Evolutionary conservation across 2,888 invertebrate species (phyloP).

Genomic region (Dexiosoma caninum): DNA sequence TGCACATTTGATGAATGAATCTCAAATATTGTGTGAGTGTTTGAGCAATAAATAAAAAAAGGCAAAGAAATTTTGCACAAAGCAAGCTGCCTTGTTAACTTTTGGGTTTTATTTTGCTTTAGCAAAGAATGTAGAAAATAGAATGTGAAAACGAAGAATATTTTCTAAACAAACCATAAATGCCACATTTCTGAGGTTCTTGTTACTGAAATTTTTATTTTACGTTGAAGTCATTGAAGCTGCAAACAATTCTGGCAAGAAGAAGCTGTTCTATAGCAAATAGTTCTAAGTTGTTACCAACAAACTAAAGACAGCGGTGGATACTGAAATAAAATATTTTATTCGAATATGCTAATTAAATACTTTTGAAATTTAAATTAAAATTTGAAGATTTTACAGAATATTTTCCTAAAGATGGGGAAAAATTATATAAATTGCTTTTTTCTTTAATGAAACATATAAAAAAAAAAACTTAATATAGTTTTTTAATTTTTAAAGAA

Average conservation of each 20-base stretch:
- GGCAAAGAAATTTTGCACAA: neutral
- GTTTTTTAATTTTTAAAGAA: too few relatives aligned
- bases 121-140: slow-evolving; percentile 5
- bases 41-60: slow-evolving; percentile 47
- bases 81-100: slow-evolving; percentile 7
- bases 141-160: neutral
- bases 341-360: slow-evolving; percentile 12
- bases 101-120: too few relatives aligned
- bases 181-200: slow-evolving; percentile 51
- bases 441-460: too few relatives aligned
- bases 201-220: slow-evolving; percentile 8
- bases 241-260: neutral
- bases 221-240: neutral
- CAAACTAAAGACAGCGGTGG: neutral
- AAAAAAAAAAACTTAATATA: too few relatives aligned
- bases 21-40: slow-evolving; percentile 58
- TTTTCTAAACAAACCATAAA: slow-evolving; percentile 52
- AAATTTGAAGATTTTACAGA: too few relatives aligned
- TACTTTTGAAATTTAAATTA: neutral
- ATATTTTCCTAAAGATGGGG: too few relatives aligned
- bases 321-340: slow-evolving; percentile 1
- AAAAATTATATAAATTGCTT: too few relatives aligned
- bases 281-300: neutral
- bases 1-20: slow-evolving; percentile 29
- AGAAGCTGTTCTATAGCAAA: neutral